Conservation (phyloP, 2,797 vertebrate genomes). For the Enteromius thamalakanensis region DNA sequence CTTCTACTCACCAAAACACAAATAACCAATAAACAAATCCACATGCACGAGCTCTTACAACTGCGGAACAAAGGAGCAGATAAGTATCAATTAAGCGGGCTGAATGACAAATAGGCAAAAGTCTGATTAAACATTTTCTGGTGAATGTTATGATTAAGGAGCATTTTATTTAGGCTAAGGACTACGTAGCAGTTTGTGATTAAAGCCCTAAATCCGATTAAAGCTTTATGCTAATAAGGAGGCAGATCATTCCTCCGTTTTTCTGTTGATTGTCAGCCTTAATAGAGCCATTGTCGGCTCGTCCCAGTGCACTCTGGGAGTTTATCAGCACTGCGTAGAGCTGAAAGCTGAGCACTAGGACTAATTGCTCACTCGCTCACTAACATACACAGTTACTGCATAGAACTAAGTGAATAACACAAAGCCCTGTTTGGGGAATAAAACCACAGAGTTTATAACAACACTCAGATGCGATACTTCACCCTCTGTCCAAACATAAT, state of each 20-base stretch:
- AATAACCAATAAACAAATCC: constrained; percentile 31
- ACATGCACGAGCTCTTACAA: constrained; percentile 17
- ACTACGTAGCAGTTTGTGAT: constrained; percentile 25
- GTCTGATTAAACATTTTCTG: constrained; percentile 40
- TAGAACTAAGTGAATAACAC: constrained; percentile 46
- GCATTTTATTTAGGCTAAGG: constrained; percentile 20
- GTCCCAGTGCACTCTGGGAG: constrained; percentile 64
- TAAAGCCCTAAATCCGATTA: constrained; percentile 45
- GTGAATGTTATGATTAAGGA: constrained; percentile 39
- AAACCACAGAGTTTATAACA: constrained; percentile 58
- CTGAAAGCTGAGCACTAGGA: constrained; percentile 44
- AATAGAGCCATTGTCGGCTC: constrained; percentile 68
- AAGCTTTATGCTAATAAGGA: constrained; percentile 68
- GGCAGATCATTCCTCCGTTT: constrained; percentile 62
- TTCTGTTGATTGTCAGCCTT: constrained; percentile 68
- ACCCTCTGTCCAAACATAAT: constrained; percentile 60
- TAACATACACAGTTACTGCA: constrained; percentile 28
- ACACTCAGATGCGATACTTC: constrained; percentile 68
- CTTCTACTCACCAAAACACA: constrained; percentile 75
- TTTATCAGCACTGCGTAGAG: constrained; percentile 59
- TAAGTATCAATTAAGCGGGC: constrained; percentile 26
- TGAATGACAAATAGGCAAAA: constrained; percentile 30
- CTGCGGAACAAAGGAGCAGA: constrained; percentile 8
- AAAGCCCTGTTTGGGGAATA: constrained; percentile 51
- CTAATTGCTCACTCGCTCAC: constrained; percentile 48